A percentile compares a stretch with the other conserved stretches of the same genome.
Conservation (phyloP, 2,113 vertebrate species). For the Fregetta grallaria region DNA sequence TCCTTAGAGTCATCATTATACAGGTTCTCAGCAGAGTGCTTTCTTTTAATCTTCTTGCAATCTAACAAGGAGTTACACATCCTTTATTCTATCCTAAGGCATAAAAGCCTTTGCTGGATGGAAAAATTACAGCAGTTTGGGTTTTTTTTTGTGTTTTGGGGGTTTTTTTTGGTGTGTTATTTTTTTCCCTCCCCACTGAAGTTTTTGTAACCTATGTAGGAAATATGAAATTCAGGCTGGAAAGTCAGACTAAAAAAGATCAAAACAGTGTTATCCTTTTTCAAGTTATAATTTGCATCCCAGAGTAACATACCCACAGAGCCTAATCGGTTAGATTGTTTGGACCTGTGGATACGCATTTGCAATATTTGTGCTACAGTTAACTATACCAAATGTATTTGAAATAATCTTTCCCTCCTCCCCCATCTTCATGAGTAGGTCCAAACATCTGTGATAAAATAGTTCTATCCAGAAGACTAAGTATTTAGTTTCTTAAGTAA, state of each 20-base stretch:
- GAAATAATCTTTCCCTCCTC: not conserved
- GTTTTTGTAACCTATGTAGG: not conserved
- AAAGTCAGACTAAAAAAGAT: not conserved
- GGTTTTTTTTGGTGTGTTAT: fast-evolving
- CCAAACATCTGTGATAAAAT: not conserved
- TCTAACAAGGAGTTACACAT: not conserved
- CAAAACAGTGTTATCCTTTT: not conserved
- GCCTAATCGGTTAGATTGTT: not conserved
- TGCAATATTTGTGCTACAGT: not conserved
- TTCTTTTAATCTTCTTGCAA: slow-evolving; percentile 41
- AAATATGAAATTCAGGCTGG: not conserved
- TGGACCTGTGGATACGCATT: not conserved
- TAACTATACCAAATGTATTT: not conserved
- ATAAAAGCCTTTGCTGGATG: not conserved
- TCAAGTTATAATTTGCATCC: not conserved
- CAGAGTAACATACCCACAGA: not conserved
- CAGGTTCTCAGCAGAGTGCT: not conserved
- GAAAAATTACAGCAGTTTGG: not conserved
- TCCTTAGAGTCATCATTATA: slow-evolving; percentile 43
- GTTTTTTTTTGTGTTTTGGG: fast-evolving
- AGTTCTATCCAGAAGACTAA: not conserved
- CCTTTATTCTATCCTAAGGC: not conserved
- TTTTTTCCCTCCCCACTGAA: not conserved
- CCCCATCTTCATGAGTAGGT: fast-evolving
- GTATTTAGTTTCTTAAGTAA: not conserved